Evolutionary conservation across 2,113 vertebrate genomes (phyloP), one percentile per base, ranked within the genome.

Genomic region (Oophaga pumilio): DNA sequence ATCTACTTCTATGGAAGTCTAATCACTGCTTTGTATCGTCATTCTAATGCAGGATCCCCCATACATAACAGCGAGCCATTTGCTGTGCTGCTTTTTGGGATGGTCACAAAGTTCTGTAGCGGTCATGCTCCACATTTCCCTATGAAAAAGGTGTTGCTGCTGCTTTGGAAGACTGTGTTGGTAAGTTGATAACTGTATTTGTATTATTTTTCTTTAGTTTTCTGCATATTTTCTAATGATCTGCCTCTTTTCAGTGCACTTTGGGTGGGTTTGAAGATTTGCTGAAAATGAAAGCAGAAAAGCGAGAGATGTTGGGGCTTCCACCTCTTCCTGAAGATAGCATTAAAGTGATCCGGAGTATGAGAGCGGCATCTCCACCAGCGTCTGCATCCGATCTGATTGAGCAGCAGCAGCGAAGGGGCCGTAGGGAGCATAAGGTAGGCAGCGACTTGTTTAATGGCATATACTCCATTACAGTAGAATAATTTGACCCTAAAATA

Each of bases 101-200:
- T 99, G 98, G 97, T 99, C 80, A 99, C 98, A 84, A 98, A 98
- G 91, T 99, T 99, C 93, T 99, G 98, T 94, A 99, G 97, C 0
- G 97, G 98, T 87, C 98, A 99, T 0, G 98, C 98, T 1, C 98
- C 98, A 0, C 98, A 99, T 87, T 99, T 99, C 88, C 98, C 98
- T 59, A 99, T 99, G 98, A 99, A 99, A 94, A 99, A 99, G 89
- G 98, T 98, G 68, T 91, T 99, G 43, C 88, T 99, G 91, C 93
- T 99, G 90, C 94, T 99, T 28, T 99, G 98, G 98, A 99, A 99
- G 90, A 97, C 95, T 57, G 96, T 99, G 24, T 92, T 99, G 96
- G 98, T 99, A 90, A 97, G 97, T 86, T 57, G 57, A 52, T 26
- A 22, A 26, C 49, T 28, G 50, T 78, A 60, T 20, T 33, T 18